A percentile compares a stretch with the other conserved stretches of the same genome.
Evolutionary conservation across 2,797 vertebrate genomes (phyloP).

Genomic region (Cuculus canorus): DNA sequence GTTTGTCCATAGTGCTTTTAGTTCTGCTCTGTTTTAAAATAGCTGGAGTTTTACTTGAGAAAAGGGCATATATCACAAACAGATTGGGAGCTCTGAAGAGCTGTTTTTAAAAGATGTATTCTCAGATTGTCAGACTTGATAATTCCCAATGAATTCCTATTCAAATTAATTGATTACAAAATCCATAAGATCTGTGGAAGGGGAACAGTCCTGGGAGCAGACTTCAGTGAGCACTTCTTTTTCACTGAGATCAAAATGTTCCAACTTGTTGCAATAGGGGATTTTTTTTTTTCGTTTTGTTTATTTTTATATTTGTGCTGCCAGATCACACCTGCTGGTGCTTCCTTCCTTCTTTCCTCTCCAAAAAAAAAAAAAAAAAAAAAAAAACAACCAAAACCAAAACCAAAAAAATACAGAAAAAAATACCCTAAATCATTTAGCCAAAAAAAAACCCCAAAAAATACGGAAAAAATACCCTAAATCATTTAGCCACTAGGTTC

Average conservation of each 20-base stretch:
- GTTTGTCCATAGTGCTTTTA: background rate
- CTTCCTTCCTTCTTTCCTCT: background rate
- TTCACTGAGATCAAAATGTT: background rate
- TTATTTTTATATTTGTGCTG: background rate
- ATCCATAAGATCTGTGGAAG: background rate
- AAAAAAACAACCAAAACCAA: too few species aligned
- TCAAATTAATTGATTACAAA: background rate
- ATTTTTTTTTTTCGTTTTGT: background rate
- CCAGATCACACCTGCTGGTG: background rate
- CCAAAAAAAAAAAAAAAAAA: background rate
- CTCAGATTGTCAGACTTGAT: background rate
- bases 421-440: too few species aligned
- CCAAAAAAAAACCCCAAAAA: too few species aligned
- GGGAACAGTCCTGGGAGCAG: background rate
- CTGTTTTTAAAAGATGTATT: background rate
- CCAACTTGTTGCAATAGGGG: background rate
- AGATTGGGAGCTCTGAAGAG: background rate
- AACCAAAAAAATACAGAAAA: background rate
- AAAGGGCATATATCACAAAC: background rate
- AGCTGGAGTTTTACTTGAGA: background rate
- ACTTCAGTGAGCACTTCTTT: background rate
- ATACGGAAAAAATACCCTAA: background rate
- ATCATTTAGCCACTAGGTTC: background rate
- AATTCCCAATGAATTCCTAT: background rate
- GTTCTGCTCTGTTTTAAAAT: conserved; percentile 14